A percentile compares a stretch with the other conserved stretches of the same genome.
These are phyloP conservation scores for Drosophila nasuta DNA, from an alignment of 1,140 invertebrate species.

Conservation along the genomic window DNA sequence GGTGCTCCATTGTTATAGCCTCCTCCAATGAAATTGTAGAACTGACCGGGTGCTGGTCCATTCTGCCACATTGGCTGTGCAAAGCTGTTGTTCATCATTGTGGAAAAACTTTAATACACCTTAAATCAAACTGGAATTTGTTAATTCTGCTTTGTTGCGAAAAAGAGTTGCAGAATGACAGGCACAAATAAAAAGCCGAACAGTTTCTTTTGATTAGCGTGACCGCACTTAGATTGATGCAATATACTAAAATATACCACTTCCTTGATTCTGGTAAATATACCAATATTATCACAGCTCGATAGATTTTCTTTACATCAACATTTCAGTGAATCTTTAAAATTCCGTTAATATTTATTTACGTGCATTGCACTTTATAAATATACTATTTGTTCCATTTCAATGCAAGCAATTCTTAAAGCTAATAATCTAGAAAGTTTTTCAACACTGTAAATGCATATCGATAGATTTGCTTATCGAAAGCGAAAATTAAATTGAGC, in stretches of 20 bases:
- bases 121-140: conserved; percentile 14
- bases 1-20: conserved; percentile 10
- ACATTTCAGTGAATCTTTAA: too few species aligned
- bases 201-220: not conserved
- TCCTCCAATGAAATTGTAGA: conserved; percentile 89
- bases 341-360: too few species aligned
- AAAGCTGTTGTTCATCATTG: conserved; percentile 61
- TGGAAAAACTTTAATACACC: conserved; percentile 8
- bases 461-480: not conserved
- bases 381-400: too few species aligned
- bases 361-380: too few species aligned
- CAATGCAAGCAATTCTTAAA: too few species aligned
- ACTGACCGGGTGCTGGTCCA: conserved; percentile 89
- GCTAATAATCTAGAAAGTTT: too few species aligned
- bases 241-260: not conserved
- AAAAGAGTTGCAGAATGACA: conserved; percentile 64
- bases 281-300: too few species aligned
- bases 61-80: conserved; percentile 88
- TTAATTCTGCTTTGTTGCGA: conserved; percentile 9
- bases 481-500: too few species aligned
- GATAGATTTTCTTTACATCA: too few species aligned
- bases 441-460: not conserved
- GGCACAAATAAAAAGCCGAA: conserved; percentile 64
- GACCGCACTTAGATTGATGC: not conserved
- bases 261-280: too few species aligned